Base-by-base conservation (phyloP, 2,888 invertebrate species). In the Cerastoderma edule region DNA sequence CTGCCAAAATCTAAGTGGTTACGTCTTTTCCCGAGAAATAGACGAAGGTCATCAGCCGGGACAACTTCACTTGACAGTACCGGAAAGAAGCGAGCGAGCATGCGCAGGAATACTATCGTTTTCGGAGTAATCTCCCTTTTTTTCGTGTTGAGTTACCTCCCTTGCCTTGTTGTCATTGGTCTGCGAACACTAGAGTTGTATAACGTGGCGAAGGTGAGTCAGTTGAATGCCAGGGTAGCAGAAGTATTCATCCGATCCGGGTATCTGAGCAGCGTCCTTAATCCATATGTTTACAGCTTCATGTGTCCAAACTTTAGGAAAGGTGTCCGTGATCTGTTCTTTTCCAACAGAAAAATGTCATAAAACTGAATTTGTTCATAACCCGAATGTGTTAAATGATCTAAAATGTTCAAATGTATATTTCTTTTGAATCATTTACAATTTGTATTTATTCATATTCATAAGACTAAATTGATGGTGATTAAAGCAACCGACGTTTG, bases 101-200 rank as follows among this genome's bases (percentile, higher is more conserved):
- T 74, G 74, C 65, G 65, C 16, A 74, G 74, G 46, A 74, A 65
- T 48, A 74, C 74, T 2, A 22, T 74, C 13, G 66, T 74, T 1
- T 74, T 74, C 32, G 69, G 65, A 22, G 69, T 65, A 6, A 69
- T 74, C n/a, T 69, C 74, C n/a, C 53, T 66, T 0, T 46, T 74
- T 16, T 74, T 74, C 32, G 50, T 74, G 10, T 44, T 74, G n/a
- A 74, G 74, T 69, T 74, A 74, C 54, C 74, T 74, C 1, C 74
- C 74, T 33, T 74, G 69, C 48, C 46, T 74, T 2, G 64, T 69
- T 2, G 50, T 74, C 22, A 63, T 69, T 4, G n/a, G 48, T 16
- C 48, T 74, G 32, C 39, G 57, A 32, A 69, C 66, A 22, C 57
- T 74, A 0, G 48, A 65, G 0, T 24, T 74, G 22, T 74, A 74